Conservation (phyloP, 2,888 invertebrate genomes). For the Zygothrica quintamaculata region DNA sequence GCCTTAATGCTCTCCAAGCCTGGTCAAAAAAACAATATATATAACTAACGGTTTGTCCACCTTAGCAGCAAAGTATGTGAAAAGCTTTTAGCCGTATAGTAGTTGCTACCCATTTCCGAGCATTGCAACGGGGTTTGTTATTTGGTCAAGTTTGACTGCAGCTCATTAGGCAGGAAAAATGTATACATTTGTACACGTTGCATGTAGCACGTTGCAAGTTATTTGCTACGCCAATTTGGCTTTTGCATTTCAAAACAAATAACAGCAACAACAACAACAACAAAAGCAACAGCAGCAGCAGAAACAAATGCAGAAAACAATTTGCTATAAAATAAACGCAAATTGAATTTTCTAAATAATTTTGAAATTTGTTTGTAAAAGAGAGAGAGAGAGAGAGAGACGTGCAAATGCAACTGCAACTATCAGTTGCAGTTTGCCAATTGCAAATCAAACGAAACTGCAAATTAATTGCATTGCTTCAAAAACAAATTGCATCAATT, state of each 20-base stretch:
- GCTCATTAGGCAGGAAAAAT: constrained; percentile 12
- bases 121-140: too few species aligned
- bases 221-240: constrained; percentile 40
- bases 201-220: constrained; percentile 44
- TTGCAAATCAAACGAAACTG: constrained; percentile 55
- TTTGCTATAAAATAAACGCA: constrained; percentile 29
- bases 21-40: constrained; percentile 7
- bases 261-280: too few species aligned
- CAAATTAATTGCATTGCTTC: constrained; percentile 60
- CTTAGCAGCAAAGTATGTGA: constrained; percentile 28
- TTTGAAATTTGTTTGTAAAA: constrained; percentile 41
- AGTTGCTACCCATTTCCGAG: constrained; percentile 11
- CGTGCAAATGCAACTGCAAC: constrained; percentile 14
- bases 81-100: constrained; percentile 38
- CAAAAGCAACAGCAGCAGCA: too few species aligned
- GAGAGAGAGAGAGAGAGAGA: too few species aligned
- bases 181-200: constrained; percentile 12
- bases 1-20: constrained; percentile 31
- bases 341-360: constrained; percentile 69
- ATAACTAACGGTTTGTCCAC: constrained; percentile 1
- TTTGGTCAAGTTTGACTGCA: constrained; percentile 14
- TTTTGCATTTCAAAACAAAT: constrained; percentile 24
- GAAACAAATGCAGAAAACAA: too few species aligned
- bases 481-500: constrained; percentile 29
- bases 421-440: constrained; percentile 17